Conservation (phyloP, 2,888 invertebrate genomes). For the Zootermopsis nevadensis region DNA sequence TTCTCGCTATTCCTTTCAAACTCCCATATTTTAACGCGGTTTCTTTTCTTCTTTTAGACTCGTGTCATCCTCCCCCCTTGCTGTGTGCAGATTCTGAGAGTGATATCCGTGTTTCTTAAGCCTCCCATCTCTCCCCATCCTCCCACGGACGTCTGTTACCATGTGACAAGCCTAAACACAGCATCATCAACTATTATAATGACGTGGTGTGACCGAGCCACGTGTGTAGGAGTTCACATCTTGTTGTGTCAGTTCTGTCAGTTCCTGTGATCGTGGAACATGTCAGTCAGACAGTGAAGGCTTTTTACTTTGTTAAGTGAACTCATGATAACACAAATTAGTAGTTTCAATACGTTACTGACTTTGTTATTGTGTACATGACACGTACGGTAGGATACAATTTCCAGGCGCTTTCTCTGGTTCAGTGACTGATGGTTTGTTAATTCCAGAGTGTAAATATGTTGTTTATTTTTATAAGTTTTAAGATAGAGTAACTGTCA, state of each 20-base stretch:
- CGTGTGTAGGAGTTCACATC: constrained; percentile 41
- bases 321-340: not conserved
- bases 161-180: constrained; percentile 15
- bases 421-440: too few species aligned
- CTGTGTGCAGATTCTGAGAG: constrained; percentile 26
- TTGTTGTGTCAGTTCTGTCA: constrained; percentile 34
- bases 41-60: not conserved
- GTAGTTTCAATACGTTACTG: not conserved
- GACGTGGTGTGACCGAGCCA: constrained; percentile 29
- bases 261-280: not conserved
- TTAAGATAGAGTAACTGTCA: too few species aligned
- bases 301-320: not conserved
- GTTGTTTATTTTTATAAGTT: too few species aligned
- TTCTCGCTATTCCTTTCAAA: constrained; percentile 8
- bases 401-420: too few species aligned
- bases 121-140: not conserved
- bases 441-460: too few species aligned
- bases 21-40: not conserved
- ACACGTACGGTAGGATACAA: not conserved
- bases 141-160: not conserved
- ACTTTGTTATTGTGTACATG: not conserved
- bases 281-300: not conserved
- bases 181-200: constrained; percentile 21
- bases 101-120: not conserved
- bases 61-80: not conserved